Conservation (phyloP, 2,888 invertebrate species). For the Nymphalis urticae region DNA sequence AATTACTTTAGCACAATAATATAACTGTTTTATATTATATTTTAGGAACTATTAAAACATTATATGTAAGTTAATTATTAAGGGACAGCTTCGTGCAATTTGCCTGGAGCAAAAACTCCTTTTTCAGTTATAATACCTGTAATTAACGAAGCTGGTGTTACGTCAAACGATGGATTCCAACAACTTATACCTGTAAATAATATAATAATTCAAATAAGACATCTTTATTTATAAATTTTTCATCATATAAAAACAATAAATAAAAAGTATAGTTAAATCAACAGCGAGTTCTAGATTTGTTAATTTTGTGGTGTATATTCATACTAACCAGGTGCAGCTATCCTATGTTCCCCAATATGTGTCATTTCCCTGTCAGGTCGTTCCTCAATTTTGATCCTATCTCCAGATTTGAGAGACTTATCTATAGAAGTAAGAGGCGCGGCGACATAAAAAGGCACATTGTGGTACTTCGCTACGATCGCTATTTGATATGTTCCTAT, state of each 20-base stretch:
- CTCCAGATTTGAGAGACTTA: slow-evolving; percentile 88
- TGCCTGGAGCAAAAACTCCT: slow-evolving; percentile 89
- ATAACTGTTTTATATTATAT: slow-evolving; percentile 7
- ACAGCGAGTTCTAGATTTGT: too few species aligned
- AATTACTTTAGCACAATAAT: slow-evolving; percentile 1
- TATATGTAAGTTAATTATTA: slow-evolving; percentile 28
- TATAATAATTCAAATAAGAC: slow-evolving; percentile 5
- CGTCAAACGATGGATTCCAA: slow-evolving; percentile 99
- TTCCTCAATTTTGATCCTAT: slow-evolving; percentile 96
- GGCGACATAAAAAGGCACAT: slow-evolving; percentile 96
- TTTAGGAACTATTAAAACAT: slow-evolving; percentile 28
- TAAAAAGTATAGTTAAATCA: neutral
- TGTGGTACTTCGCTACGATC: slow-evolving; percentile 93
- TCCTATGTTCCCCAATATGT: slow-evolving; percentile 90
- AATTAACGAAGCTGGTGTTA: slow-evolving; percentile 95
- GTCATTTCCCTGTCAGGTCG: slow-evolving; percentile 96
- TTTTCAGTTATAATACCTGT: slow-evolving; percentile 96
- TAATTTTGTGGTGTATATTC: too few species aligned
- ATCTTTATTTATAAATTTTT: too few species aligned
- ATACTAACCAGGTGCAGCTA: slow-evolving; percentile 90
- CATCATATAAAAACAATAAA: neutral
- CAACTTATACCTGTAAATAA: slow-evolving; percentile 88
- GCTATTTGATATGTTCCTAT: slow-evolving; percentile 98
- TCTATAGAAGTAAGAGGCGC: slow-evolving; percentile 97
- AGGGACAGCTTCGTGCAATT: slow-evolving; percentile 56